Evolutionary conservation across 2,113 vertebrate species (phyloP).

Genomic region (Bos javanicus): DNA sequence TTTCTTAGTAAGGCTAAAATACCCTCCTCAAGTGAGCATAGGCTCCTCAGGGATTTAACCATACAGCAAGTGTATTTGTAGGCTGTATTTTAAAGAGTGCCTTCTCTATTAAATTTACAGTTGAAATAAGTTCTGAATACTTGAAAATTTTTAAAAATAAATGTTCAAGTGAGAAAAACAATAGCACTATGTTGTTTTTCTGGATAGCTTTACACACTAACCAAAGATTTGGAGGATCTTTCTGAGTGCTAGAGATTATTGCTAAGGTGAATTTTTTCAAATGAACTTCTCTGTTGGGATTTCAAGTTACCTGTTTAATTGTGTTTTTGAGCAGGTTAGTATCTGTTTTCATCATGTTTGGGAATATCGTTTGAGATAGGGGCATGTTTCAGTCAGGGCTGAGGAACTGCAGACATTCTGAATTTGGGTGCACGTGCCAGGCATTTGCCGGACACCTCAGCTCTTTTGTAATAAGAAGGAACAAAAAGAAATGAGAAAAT

Average conservation of each 20-base stretch:
- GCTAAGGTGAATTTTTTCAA: background rate
- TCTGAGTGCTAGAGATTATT: background rate
- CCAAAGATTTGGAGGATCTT: background rate
- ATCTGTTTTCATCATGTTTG: background rate
- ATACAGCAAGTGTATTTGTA: background rate
- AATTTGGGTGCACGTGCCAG: background rate
- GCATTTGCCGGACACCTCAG: background rate
- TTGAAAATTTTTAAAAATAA: background rate
- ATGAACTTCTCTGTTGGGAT: background rate
- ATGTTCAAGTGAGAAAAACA: background rate
- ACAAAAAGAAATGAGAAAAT: background rate
- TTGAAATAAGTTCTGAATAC: conserved; percentile 7
- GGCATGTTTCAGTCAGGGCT: background rate
- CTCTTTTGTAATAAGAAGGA: background rate
- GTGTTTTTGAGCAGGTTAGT: background rate
- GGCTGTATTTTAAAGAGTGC: background rate
- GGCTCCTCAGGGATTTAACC: background rate
- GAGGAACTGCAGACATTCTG: background rate
- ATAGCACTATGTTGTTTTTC: background rate
- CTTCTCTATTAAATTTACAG: background rate
- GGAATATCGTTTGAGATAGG: background rate
- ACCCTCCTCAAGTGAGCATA: background rate
- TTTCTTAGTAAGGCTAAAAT: conserved; percentile 38
- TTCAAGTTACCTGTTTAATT: background rate
- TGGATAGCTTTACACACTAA: background rate